Conservation (phyloP, 1,140 invertebrate species). For the Lucilia sericata region DNA sequence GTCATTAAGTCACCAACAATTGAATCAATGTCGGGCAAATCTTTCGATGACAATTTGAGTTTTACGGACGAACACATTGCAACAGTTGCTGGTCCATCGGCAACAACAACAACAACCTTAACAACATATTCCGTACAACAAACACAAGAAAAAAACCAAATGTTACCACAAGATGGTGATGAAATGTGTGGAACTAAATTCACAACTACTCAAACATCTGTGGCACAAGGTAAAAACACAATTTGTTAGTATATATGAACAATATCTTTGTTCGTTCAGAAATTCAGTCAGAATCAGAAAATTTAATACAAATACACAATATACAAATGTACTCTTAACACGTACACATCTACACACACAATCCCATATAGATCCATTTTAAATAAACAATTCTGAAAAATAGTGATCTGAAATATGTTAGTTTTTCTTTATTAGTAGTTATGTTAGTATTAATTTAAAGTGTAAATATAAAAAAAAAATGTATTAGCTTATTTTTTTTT, state of each 20-base stretch:
- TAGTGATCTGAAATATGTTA: too few relatives aligned
- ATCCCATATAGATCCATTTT: too few relatives aligned
- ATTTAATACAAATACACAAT: neutral
- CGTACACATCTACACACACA: too few relatives aligned
- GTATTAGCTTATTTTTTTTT: too few relatives aligned
- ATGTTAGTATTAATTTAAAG: too few relatives aligned
- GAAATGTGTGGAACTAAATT: neutral
- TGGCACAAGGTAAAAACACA: conserved; percentile 31
- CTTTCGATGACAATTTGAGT: conserved; percentile 67
- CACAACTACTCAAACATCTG: neutral
- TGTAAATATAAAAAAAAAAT: too few relatives aligned
- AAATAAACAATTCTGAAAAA: too few relatives aligned
- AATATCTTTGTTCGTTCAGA: neutral
- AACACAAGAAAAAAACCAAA: neutral
- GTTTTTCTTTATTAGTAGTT: too few relatives aligned
- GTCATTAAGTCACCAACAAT: conserved; percentile 67
- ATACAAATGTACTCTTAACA: too few relatives aligned
- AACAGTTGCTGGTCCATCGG: conserved; percentile 55
- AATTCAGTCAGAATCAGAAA: neutral
- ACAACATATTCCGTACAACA: conserved; percentile 48
- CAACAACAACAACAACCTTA: conserved; percentile 56
- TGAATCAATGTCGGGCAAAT: conserved; percentile 68
- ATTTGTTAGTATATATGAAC: neutral
- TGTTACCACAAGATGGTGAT: conserved; percentile 31
- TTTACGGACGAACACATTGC: conserved; percentile 58